Base-by-base conservation (phyloP, 92 coral and sea anemone genomes). In the Plumapathes pennacea region DNA sequence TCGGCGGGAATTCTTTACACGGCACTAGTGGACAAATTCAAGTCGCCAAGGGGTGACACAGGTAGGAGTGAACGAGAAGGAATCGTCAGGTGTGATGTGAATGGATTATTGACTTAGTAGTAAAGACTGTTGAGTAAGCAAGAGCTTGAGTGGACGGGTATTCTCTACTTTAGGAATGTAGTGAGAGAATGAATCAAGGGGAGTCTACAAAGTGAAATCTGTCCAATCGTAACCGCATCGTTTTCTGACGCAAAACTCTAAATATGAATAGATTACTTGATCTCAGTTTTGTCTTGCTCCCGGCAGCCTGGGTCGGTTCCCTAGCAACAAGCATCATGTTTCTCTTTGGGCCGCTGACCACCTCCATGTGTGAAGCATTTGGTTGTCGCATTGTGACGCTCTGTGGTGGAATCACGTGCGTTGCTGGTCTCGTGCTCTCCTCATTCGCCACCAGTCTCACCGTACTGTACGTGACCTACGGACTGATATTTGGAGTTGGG, bases 241-340 rank as follows among this genome's bases (percentile, higher is more conserved):
- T n/a, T n/a, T n/a, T n/a, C n/a, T n/a, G n/a, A n/a, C n/a, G n/a
- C n/a, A n/a, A n/a, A n/a, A n/a, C n/a, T n/a, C n/a, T n/a, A n/a
- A n/a, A n/a, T n/a, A n/a, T n/a, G n/a, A n/a, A n/a, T n/a, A n/a
- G n/a, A n/a, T n/a, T n/a, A n/a, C n/a, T n/a, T n/a, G n/a, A n/a
- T n/a, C n/a, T n/a, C n/a, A n/a, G n/a, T n/a, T n/a, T n/a, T n/a
- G n/a, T n/a, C 22, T 18, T 57, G 2, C 5, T 10, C 13, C 52
- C 17, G 31, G 20, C 58, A 85, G 95, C 95, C 12, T 85, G 95
- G 95, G 88, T 85, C 2, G 90, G 96, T 3, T 87, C 96, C 33
- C 80, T 87, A 14, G 90, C 96, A 6, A 87, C 96, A 13, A 89
- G 96, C 4, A 87, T 87, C 59, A 87, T 87, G 96, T 87, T 87